phyloP scores from a whole-genome alignment of 2,113 vertebrate genomes.

The rabbit (Oryctolagus cuniculus) region DNA sequence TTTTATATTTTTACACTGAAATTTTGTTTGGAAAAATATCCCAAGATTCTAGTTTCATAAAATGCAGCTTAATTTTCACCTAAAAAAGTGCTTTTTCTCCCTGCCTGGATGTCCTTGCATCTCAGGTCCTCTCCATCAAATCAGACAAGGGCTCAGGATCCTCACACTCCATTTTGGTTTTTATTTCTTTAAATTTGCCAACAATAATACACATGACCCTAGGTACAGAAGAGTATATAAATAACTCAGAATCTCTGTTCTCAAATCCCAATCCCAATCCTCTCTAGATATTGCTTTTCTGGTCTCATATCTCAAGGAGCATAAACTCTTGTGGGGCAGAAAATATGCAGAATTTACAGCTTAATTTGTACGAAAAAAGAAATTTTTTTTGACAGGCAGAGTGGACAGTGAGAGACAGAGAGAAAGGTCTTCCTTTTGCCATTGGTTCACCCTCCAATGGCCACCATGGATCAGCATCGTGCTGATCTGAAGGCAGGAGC shows the following conservation, averaged over 20 bases:
- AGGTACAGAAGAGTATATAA: neutral
- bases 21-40: neutral
- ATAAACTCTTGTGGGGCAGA: neutral
- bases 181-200: neutral
- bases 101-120: neutral
- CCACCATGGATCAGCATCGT: too few species aligned
- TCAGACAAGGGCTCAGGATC: neutral
- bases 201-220: neutral
- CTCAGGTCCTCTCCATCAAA: neutral
- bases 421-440: too few species aligned
- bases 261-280: neutral
- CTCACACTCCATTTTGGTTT: neutral
- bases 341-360: neutral
- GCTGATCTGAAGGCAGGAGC: too few species aligned
- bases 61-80: constrained; percentile 31
- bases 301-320: constrained; percentile 8
- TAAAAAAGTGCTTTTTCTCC: neutral
- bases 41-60: constrained; percentile 17
- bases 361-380: neutral
- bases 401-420: too few species aligned
- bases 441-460: too few species aligned
- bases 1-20: constrained; percentile 35
- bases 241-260: neutral
- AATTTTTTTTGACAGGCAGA: neutral
- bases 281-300: neutral